Evolutionary conservation across 2,888 invertebrate species (phyloP), one percentile per base, ranked within the genome.

Genomic region (Plutella xylostella): DNA sequence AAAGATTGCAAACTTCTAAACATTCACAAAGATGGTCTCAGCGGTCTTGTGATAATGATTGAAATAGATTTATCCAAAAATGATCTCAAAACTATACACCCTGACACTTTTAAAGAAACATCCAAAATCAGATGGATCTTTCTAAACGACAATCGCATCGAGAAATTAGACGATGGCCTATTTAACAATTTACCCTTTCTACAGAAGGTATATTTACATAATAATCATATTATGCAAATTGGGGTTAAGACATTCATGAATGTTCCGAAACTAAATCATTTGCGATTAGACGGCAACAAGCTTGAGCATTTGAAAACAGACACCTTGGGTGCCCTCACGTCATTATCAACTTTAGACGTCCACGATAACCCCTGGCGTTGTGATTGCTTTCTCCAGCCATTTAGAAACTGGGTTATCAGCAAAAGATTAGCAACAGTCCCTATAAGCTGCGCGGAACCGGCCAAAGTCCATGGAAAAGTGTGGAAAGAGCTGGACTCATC

Each of bases 321-420:
- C 48, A 87, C 90, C 5, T 87, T 93, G 47, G 84, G 86, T 45
- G 85, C 86, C 25, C 72, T 94, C 43, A 84, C 86, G 2, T 89
- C 88, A 51, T 70, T 96, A 43, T 87, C 88, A 20, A 91, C 91
- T 57, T 77, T 96, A 35, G 90, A 90, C 45, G 82, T 96, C 1
- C 88, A 89, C 51, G 89, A 90, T 49, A 96, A 96, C 65, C 92
- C 92, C 0, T 96, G 96, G 96, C 87, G 90, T 48, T 96, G 96
- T 63, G 93, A 96, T 62, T 96, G 96, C 61, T 88, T 90, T 51
- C 76, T 96, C 44, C 89, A 92, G 60, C 86, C 87, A 15, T 92
- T 96, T 53, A 88, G 93, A 38, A 90, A 92, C 60, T 93, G 91
- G 87, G 88, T 89, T 12, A 87, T 91, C 9, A 85, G 87, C 47